Evolutionary conservation across 1,140 invertebrate genomes (phyloP), one percentile per base, ranked within the genome.

Genomic region (Neuroterus valhalla): DNA sequence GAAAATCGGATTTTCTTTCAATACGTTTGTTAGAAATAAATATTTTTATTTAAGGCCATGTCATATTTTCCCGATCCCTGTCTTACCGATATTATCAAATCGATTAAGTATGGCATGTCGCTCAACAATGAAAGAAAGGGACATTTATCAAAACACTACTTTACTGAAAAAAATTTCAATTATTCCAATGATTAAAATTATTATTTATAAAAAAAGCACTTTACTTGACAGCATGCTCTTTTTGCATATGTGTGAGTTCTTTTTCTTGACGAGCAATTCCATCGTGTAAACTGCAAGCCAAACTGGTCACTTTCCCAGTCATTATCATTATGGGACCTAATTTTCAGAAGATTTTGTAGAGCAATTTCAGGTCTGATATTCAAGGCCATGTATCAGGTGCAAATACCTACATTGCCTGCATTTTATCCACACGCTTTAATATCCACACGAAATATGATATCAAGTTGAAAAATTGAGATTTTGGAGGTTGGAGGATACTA

Each of bases 281-380:
- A 91, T 99, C 98, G 88, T 98, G 95, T 46, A 98, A 88, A 82
- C 93, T 95, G 89, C 97, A 99, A 0, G 97, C 98, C 46, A 99
- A 88, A 82, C 95, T 96, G 38, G 96, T 98, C 10, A 98, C 94
- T 91, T 98, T 98, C 89, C 99, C 97, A 1, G 96, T 97, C 77
- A 97, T 95, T 19, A 99, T 96, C 98, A 99, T 99, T 77, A 99
- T 86, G 66, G 93, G 98, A 88, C 92, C 96, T 97, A 87, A 87
- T 50, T 38, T 38, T 38, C 31, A 38, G 31, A 38, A 38, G 10
- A 38, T 38, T 1, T 38, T 38, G 31, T 8, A 10, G 10, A 10
- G 10, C 5, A 10, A 38, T 38, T 38, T 38, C 10, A 38, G 6
- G 10, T 10, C 10, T 38, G 6, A 31, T 8, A 38, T 38, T 38